phyloP scores from a whole-genome alignment of 2,797 vertebrate species.

The Acrocephalus scirpaceus region DNA sequence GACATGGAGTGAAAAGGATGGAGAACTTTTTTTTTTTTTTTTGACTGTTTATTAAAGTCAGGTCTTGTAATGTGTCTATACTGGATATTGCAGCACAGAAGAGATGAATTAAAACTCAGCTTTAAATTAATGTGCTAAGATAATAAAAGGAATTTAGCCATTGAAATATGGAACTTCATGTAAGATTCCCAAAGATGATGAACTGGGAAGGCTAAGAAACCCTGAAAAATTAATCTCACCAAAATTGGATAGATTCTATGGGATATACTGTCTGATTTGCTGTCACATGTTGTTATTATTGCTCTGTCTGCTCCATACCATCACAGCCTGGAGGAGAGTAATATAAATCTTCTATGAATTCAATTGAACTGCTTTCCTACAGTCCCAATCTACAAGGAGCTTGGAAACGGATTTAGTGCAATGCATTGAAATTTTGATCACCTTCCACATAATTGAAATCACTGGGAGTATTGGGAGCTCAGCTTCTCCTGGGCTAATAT shows the following conservation, averaged over 20 bases:
- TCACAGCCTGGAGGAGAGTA: background rate
- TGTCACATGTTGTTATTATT: background rate
- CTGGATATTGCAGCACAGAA: background rate
- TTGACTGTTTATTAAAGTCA: background rate
- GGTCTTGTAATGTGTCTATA: background rate
- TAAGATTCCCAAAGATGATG: background rate
- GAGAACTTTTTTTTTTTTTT: background rate
- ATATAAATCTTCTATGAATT: background rate
- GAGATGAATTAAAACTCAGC: background rate
- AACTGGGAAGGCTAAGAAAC: background rate
- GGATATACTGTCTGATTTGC: background rate
- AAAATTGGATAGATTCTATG: background rate
- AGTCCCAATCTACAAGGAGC: background rate
- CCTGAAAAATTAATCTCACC: background rate
- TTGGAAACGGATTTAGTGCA: background rate
- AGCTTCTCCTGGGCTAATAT: background rate
- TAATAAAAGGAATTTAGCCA: background rate
- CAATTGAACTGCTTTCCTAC: background rate
- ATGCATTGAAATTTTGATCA: background rate
- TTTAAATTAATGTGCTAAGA: background rate
- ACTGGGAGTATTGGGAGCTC: background rate
- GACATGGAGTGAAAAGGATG: conserved; percentile 13
- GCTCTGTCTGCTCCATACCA: background rate
- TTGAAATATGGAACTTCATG: background rate
- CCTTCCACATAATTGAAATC: background rate